Percentiles rank a stretch among this genome's conserved stretches.
These are phyloP conservation scores for Odontomyia ornata DNA, from an alignment of 2,888 invertebrate species.

Conservation along the genomic window DNA sequence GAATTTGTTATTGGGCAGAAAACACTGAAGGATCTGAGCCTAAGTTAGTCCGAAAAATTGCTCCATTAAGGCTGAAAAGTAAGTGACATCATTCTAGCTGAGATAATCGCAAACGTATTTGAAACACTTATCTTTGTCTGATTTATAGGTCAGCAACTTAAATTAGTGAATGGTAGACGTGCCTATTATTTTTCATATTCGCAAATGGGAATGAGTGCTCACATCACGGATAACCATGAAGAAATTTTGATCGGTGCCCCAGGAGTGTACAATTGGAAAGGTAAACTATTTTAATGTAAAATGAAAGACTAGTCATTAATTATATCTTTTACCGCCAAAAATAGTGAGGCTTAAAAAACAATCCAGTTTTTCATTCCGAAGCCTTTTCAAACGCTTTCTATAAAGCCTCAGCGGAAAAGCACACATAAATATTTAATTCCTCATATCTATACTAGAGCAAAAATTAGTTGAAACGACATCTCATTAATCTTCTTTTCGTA, in stretches of 20 bases:
- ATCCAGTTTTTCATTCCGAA: no score
- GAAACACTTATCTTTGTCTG: not conserved
- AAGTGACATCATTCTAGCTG: not conserved
- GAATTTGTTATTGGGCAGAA: slow-evolving; percentile 63
- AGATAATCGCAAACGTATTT: not conserved
- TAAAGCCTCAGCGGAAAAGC: no score
- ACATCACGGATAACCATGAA: slow-evolving; percentile 61
- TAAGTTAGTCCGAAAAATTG: slow-evolving; percentile 57
- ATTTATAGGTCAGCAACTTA: slow-evolving; percentile 14
- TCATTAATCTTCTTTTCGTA: no score
- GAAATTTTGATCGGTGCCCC: slow-evolving; percentile 63
- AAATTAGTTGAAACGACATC: no score
- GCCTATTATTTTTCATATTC: slow-evolving; percentile 60
- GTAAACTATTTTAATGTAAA: slow-evolving; percentile 47
- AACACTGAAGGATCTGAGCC: slow-evolving; percentile 59
- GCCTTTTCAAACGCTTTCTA: no score
- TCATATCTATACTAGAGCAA: no score
- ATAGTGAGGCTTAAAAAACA: no score
- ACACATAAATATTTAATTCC: no score
- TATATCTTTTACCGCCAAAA: no score
- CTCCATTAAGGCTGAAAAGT: slow-evolving; percentile 59
- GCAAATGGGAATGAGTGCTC: slow-evolving; percentile 62
- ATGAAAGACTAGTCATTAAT: no score
- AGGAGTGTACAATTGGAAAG: slow-evolving; percentile 62
- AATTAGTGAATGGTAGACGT: slow-evolving; percentile 34